Evolutionary conservation across 2,113 vertebrate genomes (phyloP), one percentile per base, ranked within the genome.

Genomic region (Strigops habroptila): DNA sequence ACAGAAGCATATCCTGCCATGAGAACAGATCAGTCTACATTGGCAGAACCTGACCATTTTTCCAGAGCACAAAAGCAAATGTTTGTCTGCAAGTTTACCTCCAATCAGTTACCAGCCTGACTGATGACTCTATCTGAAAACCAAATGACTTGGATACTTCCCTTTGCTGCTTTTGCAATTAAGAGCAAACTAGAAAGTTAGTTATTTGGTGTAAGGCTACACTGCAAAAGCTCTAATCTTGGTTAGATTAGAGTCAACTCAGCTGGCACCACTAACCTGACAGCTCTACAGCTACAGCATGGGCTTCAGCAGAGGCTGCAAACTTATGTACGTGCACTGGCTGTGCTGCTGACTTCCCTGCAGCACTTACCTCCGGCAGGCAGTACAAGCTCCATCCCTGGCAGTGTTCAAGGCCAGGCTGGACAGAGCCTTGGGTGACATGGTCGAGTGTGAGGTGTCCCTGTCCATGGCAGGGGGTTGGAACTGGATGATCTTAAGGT

Each of bases 51-150:
- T 6, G 60, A 17, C 18, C n/a, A 14, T 10, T 77, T 63, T 90
- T 89, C 81, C 79, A 81, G n/a, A 86, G 70, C 55, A 90, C 71
- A 93, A 90, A 87, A 82, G 12, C 41, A 93, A 91, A 76, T 43
- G n/a, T 68, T 71, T 95, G 69, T 39, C 39, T 64, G 52, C 30
- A 78, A 76, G 55, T 73, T 82, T 25, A 68, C n/a, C 71, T 55
- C 51, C 8, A 60, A 68, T 64, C 52, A 77, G 18, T 85, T 70
- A 86, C 12, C 4, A 7, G 25, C 14, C 55, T 3, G 1, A 70
- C 8, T 44, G 39, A 64, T 24, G 55, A 74, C 41, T 84, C 39
- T 70, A 41, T 55, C 64, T 83, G 46, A 93, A 82, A 37, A 49
- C 28, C n/a, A 74, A 92, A 93, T 6, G 12, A 69, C 31, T 35